phyloP scores from a whole-genome alignment of 2,113 vertebrate species.

The Stercorarius parasiticus region DNA sequence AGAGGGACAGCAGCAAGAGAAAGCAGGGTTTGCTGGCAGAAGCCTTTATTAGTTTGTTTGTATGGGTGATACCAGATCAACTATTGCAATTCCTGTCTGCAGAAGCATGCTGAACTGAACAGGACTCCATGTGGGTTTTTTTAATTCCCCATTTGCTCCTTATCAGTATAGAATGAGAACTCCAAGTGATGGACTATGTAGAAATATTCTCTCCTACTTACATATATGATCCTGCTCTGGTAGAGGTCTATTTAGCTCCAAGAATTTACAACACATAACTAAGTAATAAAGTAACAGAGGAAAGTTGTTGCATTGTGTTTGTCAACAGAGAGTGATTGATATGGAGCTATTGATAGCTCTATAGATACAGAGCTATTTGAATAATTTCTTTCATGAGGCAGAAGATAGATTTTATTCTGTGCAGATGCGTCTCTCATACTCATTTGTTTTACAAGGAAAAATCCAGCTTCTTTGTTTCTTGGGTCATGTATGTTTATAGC shows the following conservation, averaged over 20 bases:
- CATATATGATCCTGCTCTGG: not conserved
- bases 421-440: not conserved
- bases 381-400: not conserved
- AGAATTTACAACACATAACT: not conserved
- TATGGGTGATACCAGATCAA: not conserved
- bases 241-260: not conserved
- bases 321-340: not conserved
- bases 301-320: not conserved
- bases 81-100: not conserved
- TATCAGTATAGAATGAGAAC: not conserved
- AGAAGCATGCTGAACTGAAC: not conserved
- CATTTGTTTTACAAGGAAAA: not conserved
- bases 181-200: not conserved
- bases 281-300: not conserved
- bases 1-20: not conserved
- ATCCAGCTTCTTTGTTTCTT: not conserved
- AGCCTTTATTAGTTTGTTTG: not conserved
- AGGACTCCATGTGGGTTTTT: rapidly evolving
- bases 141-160: not conserved
- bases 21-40: not conserved
- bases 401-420: not conserved
- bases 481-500: not conserved
- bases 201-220: not conserved
- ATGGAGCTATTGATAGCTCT: too few relatives aligned
- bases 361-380: not conserved